Conservation (phyloP, 1,140 invertebrate species). For the Trichonephila inaurata region DNA sequence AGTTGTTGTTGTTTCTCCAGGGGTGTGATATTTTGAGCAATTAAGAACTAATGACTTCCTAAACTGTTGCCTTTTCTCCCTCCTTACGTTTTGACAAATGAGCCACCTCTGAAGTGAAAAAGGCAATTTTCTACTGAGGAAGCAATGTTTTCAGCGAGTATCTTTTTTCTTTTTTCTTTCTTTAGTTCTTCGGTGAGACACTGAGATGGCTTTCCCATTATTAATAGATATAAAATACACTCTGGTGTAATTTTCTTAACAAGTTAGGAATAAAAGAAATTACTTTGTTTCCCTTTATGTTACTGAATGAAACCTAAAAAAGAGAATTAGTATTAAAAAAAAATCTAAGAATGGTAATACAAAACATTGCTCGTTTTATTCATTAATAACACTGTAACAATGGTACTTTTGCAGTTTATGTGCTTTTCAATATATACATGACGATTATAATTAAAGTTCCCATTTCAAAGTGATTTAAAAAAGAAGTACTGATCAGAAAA, state of each 20-base stretch:
- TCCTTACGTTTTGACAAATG: conserved; percentile 8
- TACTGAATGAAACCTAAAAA: not conserved
- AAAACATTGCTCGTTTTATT: too few species aligned
- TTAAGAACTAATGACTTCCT: conserved; percentile 35
- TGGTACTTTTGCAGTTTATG: too few species aligned
- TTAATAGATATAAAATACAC: not conserved
- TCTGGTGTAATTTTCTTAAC: not conserved
- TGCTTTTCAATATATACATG: too few species aligned
- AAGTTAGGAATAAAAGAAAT: not conserved
- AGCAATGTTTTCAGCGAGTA: not conserved
- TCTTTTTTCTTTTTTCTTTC: not conserved
- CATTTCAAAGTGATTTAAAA: too few species aligned
- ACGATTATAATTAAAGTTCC: too few species aligned
- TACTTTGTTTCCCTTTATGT: not conserved
- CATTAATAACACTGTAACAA: too few species aligned
- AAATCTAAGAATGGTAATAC: too few species aligned
- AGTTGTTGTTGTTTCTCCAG: conserved; percentile 6
- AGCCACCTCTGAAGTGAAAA: not conserved
- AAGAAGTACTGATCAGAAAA: too few species aligned
- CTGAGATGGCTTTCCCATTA: not conserved
- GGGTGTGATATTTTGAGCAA: conserved; percentile 37
- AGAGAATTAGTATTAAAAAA: not conserved
- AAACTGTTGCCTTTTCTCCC: conserved; percentile 19
- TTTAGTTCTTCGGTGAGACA: not conserved
- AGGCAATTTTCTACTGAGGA: not conserved